Evolutionary conservation across 2,113 vertebrate species (phyloP).

Genomic region (Callorhinus ursinus): DNA sequence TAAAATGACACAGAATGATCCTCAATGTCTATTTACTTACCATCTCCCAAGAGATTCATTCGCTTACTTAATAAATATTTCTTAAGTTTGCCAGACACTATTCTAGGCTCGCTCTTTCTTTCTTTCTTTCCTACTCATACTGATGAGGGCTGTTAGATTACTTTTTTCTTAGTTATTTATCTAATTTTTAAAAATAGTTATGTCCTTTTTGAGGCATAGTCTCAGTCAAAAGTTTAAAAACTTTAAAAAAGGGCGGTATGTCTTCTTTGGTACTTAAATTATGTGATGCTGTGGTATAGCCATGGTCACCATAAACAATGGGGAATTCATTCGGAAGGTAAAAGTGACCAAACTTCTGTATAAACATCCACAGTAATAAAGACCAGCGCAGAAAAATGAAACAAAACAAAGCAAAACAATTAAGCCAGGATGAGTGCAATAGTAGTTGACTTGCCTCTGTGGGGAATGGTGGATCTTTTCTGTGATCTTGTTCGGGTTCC

Average conservation of each 20-base stretch:
- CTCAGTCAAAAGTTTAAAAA: background rate
- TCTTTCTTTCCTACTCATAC: background rate
- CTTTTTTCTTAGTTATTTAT: background rate
- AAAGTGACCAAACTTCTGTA: background rate
- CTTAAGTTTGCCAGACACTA: background rate
- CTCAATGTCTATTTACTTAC: background rate
- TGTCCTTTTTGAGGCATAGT: background rate
- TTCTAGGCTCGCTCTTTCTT: background rate
- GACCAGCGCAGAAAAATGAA: background rate
- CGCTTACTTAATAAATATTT: background rate
- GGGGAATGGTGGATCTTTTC: background rate
- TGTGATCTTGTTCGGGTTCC: background rate
- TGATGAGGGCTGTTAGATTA: background rate
- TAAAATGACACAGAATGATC: background rate
- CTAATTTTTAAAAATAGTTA: background rate
- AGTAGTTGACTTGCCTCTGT: background rate
- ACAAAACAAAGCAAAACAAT: background rate
- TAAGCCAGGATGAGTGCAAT: background rate
- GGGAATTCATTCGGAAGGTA: background rate
- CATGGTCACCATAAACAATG: background rate
- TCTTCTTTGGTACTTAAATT: background rate
- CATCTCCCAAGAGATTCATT: background rate
- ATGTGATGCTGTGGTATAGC: background rate
- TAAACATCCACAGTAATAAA: background rate
- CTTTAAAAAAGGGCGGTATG: background rate